Base-by-base conservation (phyloP, 1,140 invertebrate genomes). In the Apolygus lucorum region DNA sequence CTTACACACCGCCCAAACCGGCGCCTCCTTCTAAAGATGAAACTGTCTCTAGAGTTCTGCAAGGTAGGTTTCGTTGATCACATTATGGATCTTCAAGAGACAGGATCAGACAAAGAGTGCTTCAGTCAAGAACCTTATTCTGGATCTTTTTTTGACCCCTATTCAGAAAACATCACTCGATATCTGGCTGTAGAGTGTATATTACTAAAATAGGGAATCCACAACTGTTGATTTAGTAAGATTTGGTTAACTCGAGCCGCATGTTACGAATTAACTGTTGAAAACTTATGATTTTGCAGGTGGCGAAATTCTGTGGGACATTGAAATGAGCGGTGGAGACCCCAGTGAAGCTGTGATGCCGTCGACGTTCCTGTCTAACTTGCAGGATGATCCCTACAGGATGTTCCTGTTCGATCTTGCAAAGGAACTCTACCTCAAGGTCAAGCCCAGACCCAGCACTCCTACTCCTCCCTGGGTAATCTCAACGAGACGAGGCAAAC, bases 341-440 rank as follows among this genome's bases (percentile, higher is more conserved):
- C 29, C 29, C 1, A 21, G 14, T 21, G 22, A 59, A 59, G 63
- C 28, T 13, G 26, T 14, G 26, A 52, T 68, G 29, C 67, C 67
- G 1, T 14, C 29, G 1, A 4, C 14, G 13, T 68, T 24, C 28
- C 52, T 52, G 1, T 2, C 2, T 8, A 2, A 59, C 1, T 17
- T 68, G 13, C 8, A 65, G 22, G 67, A 68, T 8, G 76, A 74
- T 21, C 78, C 80, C 13, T 82, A 82, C 65, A 82, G 81, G 65
- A 78, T 74, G 22, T 85, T 88, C 69, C 74, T 90, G 1, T 88
- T 88, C 75, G 84, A 89, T 76, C 77, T 89, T 14, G 84, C 83
- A 63, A 86, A 84, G 72, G 85, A 89, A 75, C 79, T 86, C 8
- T 81, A 85, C n/a, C 22, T 59, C 2, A 59, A 59, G 22, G 4